phyloP scores from a whole-genome alignment of 1,140 invertebrate species.

The Drosophila nigrodunni region DNA sequence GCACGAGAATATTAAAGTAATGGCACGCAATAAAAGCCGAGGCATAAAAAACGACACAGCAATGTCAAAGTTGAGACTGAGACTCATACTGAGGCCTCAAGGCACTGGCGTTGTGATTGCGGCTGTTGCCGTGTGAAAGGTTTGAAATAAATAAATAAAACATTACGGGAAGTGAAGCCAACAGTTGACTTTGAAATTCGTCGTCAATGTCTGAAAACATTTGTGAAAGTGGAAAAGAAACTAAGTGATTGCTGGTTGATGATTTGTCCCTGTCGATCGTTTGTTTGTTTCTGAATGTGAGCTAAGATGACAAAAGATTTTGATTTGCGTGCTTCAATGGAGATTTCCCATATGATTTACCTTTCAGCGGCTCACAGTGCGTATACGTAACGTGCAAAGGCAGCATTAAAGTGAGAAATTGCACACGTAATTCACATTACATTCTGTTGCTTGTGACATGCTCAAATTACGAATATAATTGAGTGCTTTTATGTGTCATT shows the following conservation, averaged over 20 bases:
- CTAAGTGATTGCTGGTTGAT: conserved; percentile 30
- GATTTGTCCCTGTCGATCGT: conserved; percentile 4
- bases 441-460: conserved; percentile 26
- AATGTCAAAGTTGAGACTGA: conserved; percentile 49
- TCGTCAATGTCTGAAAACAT: background rate
- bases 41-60: conserved; percentile 52
- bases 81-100: conserved; percentile 3
- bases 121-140: conserved; percentile 57
- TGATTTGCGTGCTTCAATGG: conserved; percentile 29
- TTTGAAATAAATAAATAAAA: conserved; percentile 65
- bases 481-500: conserved; percentile 10
- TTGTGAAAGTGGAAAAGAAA: conserved; percentile 14
- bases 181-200: conserved; percentile 31
- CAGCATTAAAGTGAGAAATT: conserved; percentile 39
- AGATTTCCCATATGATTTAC: conserved; percentile 27
- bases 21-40: conserved; percentile 58
- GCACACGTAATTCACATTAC: conserved; percentile 36
- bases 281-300: background rate
- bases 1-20: conserved; percentile 40
- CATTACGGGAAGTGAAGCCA: conserved; percentile 34
- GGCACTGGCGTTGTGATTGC: conserved; percentile 56
- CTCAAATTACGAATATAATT: conserved; percentile 22
- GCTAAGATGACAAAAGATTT: conserved; percentile 26
- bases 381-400: conserved; percentile 28
- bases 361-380: conserved; percentile 1